phyloP scores from a whole-genome alignment of 2,797 vertebrate species.

The Smutsia temminckii region DNA sequence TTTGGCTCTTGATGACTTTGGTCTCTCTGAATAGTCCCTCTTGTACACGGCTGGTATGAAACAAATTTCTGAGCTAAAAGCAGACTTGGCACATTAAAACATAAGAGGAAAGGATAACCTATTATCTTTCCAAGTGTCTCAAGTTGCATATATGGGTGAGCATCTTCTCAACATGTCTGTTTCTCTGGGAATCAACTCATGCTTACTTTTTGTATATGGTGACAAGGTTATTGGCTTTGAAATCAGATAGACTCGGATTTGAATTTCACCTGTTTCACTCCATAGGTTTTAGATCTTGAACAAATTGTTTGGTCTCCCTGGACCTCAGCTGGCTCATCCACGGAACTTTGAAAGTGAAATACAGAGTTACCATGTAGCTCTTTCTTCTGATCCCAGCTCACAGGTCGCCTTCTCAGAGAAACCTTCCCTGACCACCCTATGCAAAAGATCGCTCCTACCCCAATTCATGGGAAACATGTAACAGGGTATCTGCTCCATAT shows the following conservation, averaged over 20 bases:
- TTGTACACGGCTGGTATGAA: constrained; percentile 44
- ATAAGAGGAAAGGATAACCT: constrained; percentile 67
- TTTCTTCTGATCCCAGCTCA: neutral
- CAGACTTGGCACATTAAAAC: neutral
- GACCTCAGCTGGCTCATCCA: neutral
- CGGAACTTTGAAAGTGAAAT: neutral
- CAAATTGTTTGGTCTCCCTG: neutral
- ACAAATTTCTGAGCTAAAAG: constrained; percentile 56
- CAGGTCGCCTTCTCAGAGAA: neutral
- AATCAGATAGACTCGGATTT: neutral
- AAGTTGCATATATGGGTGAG: constrained; percentile 40
- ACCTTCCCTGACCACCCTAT: neutral
- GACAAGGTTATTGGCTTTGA: constrained; percentile 21
- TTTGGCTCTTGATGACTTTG: constrained; percentile 53
- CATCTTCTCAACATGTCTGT: constrained; percentile 24
- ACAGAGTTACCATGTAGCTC: accelerated
- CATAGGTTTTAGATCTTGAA: neutral
- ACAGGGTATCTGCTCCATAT: neutral
- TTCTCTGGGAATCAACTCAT: constrained; percentile 26
- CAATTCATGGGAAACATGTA: neutral
- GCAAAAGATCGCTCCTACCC: neutral
- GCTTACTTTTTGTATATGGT: neutral
- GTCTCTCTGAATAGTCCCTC: constrained; percentile 62
- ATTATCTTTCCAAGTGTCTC: constrained; percentile 67
- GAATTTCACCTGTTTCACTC: constrained; percentile 6